phyloP scores from a whole-genome alignment of 1,140 invertebrate genomes.

The Hyphantria cunea region DNA sequence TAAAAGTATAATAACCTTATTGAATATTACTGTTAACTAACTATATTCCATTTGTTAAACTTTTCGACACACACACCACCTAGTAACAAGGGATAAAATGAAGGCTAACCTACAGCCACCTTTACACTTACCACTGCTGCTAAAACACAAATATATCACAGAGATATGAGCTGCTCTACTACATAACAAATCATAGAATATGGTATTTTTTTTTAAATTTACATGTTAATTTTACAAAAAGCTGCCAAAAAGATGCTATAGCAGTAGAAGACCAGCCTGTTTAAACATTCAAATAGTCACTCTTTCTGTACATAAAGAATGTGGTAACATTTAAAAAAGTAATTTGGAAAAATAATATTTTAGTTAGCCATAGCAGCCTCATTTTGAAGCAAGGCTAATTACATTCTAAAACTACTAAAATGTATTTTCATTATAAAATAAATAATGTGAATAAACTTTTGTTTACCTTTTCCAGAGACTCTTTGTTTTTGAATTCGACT shows the following conservation, averaged over 20 bases:
- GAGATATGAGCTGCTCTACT: slow-evolving; percentile 44
- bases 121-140: slow-evolving; percentile 27
- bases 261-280: slow-evolving; percentile 70
- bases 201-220: slow-evolving; percentile 3
- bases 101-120: background rate
- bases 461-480: slow-evolving; percentile 79
- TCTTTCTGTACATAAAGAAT: slow-evolving; percentile 53
- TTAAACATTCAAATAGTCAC: slow-evolving; percentile 80
- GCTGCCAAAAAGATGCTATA: slow-evolving; percentile 34
- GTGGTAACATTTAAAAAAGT: slow-evolving; percentile 37
- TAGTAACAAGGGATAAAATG: background rate
- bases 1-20: too few relatives aligned
- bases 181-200: slow-evolving; percentile 30
- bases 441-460: slow-evolving; percentile 74
- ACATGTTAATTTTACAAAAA: slow-evolving; percentile 8
- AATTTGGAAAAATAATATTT: slow-evolving; percentile 62
- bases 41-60: background rate
- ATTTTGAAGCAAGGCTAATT: slow-evolving; percentile 23
- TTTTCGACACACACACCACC: too few relatives aligned
- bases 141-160: slow-evolving; percentile 33
- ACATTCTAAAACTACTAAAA: slow-evolving; percentile 28
- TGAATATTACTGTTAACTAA: background rate
- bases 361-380: slow-evolving; percentile 50
- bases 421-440: slow-evolving; percentile 50
- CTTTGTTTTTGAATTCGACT: slow-evolving; percentile 82